Evolutionary conservation across 2,888 invertebrate species (phyloP).

Genomic region (Phytoseiulus persimilis): DNA sequence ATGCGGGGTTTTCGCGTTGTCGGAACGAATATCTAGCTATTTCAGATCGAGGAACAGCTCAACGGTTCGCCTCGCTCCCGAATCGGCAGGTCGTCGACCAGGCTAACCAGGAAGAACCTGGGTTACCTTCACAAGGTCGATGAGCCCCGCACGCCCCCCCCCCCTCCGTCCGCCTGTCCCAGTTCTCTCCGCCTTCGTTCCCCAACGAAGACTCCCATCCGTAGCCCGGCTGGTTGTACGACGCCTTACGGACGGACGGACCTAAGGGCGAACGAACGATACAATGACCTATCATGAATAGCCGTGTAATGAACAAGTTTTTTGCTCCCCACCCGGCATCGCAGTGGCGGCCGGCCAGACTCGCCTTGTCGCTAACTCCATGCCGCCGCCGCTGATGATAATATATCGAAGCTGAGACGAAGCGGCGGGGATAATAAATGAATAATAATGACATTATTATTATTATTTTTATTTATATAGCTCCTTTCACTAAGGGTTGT

Average conservation of each 20-base stretch:
- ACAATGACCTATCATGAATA: conserved; percentile 39
- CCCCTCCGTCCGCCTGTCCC: neutral
- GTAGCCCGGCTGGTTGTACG: neutral
- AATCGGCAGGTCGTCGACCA: neutral
- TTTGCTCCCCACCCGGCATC: conserved; percentile 23
- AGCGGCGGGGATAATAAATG: conserved; percentile 32
- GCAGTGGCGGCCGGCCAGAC: neutral
- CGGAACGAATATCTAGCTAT: no score
- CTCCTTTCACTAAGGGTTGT: neutral
- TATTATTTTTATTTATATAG: conserved; percentile 30
- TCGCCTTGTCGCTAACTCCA: neutral
- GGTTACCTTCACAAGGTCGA: neutral
- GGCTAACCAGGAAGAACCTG: neutral
- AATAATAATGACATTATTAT: conserved; percentile 39
- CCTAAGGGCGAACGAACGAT: conserved; percentile 7
- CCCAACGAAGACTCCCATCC: neutral
- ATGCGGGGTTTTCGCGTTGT: no score
- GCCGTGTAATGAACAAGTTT: conserved; percentile 34
- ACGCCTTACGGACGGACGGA: neutral
- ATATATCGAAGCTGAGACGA: conserved; percentile 32
- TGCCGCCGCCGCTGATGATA: conserved; percentile 22
- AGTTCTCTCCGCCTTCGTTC: no score
- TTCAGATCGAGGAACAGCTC: no score
- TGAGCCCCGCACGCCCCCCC: neutral
- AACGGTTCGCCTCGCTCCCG: neutral